phyloP scores from a whole-genome alignment of 2,113 vertebrate genomes.

The Gila orcuttii region DNA sequence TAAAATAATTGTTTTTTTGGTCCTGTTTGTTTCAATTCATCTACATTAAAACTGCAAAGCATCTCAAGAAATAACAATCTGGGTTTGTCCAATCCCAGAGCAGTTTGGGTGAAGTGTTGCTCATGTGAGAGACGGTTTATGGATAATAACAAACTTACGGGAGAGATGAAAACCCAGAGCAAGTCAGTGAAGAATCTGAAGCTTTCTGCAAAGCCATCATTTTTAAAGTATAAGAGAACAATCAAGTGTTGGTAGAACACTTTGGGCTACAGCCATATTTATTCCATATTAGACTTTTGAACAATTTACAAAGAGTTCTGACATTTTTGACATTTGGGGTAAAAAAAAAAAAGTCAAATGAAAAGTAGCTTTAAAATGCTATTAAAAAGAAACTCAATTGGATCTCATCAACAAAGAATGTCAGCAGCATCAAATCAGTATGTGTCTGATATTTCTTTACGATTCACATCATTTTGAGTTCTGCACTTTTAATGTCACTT shows the following conservation, averaged over 20 bases:
- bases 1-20: not conserved
- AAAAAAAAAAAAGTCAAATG: not conserved
- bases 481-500: not conserved
- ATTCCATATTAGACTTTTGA: not conserved
- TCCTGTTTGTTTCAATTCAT: not conserved
- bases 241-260: not conserved
- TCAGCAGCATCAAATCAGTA: not conserved
- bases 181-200: not conserved
- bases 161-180: constrained; percentile 21
- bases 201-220: constrained; percentile 9
- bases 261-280: not conserved
- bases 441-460: not conserved
- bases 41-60: not conserved
- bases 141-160: not conserved
- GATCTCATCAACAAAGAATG: not conserved
- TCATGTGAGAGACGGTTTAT: constrained; percentile 1
- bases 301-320: not conserved
- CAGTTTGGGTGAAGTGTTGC: not conserved
- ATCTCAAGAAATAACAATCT: not conserved
- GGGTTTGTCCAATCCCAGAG: not conserved
- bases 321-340: not conserved
- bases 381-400: not conserved
- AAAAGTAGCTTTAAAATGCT: not conserved
- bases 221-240: constrained; percentile 1
- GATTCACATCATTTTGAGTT: not conserved